Evolutionary conservation across 2,797 vertebrate species (phyloP).

Genomic region (Halcyon chelicuti): DNA sequence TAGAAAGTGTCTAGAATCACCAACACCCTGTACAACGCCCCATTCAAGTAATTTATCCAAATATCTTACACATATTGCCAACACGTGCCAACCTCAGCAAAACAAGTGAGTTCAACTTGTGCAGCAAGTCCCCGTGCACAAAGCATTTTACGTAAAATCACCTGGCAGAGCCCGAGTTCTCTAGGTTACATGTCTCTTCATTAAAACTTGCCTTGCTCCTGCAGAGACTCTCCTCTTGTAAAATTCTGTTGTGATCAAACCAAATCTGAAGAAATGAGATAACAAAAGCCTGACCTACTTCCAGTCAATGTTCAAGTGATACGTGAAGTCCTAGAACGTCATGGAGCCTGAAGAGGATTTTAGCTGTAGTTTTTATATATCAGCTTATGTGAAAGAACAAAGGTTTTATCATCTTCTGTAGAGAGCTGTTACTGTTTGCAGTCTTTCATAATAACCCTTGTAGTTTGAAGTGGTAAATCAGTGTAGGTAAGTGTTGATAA

Average conservation of each 20-base stretch:
- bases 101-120: not conserved
- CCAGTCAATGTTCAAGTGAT: not conserved
- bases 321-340: not conserved
- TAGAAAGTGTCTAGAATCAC: not conserved
- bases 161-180: not conserved
- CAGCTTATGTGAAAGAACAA: not conserved
- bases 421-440: not conserved
- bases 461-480: slow-evolving; percentile 3
- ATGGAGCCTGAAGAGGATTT: not conserved
- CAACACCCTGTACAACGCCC: not conserved
- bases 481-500: not conserved
- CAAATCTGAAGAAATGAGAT: not conserved
- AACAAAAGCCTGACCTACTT: not conserved
- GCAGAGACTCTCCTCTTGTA: not conserved
- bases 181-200: not conserved
- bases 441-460: not conserved
- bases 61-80: not conserved
- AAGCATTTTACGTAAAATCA: not conserved
- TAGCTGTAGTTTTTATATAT: not conserved
- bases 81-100: not conserved
- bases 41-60: not conserved
- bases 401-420: not conserved
- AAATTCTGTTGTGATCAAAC: not conserved
- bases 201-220: not conserved
- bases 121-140: not conserved